Conservation (phyloP, 2,888 invertebrate genomes). For the Troides aeacus region DNA sequence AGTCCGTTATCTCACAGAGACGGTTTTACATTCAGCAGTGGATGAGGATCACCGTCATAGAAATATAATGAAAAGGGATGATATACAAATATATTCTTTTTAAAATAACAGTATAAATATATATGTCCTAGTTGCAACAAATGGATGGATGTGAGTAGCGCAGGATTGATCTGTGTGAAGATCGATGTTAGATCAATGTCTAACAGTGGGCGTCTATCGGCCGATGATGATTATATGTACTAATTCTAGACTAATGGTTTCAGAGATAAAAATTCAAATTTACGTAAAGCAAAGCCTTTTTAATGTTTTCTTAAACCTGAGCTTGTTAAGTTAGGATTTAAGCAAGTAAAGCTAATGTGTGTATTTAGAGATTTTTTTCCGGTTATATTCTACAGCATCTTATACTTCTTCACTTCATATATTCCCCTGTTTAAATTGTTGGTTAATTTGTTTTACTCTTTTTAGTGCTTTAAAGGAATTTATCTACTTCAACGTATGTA, state of each 20-base stretch:
- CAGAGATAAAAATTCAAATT: not conserved
- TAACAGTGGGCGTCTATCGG: not conserved
- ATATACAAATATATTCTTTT: too few species aligned
- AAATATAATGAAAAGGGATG: too few species aligned
- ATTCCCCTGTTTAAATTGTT: too few species aligned
- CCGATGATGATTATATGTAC: not conserved
- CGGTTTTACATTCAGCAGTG: too few species aligned
- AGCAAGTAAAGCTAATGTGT: not conserved
- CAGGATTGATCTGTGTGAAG: not conserved
- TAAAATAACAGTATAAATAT: too few species aligned
- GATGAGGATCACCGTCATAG: too few species aligned
- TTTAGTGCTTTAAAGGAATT: not conserved
- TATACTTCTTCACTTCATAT: too few species aligned
- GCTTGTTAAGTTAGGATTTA: not conserved
- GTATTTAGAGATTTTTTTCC: too few species aligned
- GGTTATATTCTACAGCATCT: too few species aligned
- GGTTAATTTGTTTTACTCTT: not conserved
- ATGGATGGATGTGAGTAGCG: not conserved
- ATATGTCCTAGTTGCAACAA: too few species aligned
- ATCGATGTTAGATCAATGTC: not conserved
- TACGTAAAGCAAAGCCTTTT: not conserved
- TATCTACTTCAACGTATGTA: not conserved
- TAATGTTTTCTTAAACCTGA: not conserved
- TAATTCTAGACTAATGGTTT: not conserved
- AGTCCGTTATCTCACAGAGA: too few species aligned